These are phyloP conservation scores for Penaeus monodon DNA, from an alignment of 2,888 invertebrate genomes.

Conservation along the genomic window DNA sequence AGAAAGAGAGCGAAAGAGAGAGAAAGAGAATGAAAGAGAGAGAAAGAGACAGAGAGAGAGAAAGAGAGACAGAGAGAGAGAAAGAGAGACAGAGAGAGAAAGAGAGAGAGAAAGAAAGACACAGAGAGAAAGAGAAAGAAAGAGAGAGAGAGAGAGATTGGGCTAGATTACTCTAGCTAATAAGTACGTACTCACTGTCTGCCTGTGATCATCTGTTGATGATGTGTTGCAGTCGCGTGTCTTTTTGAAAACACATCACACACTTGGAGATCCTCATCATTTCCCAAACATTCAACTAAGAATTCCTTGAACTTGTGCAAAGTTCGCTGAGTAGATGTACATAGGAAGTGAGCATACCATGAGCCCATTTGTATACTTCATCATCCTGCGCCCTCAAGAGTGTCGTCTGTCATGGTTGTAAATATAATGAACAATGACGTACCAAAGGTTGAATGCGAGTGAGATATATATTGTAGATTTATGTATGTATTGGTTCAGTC, in stretches of 20 bases:
- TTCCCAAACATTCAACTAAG: slow-evolving; percentile 11
- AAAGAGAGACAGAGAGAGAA: neutral
- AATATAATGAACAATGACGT: slow-evolving; percentile 49
- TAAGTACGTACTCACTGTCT: slow-evolving; percentile 5
- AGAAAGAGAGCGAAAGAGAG: too few relatives aligned
- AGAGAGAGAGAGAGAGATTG: too few relatives aligned
- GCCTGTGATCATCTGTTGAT: slow-evolving; percentile 3
- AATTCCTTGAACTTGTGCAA: slow-evolving; percentile 8
- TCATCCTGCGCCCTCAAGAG: slow-evolving; percentile 39
- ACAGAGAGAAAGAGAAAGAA: too few relatives aligned
- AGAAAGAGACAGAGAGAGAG: too few relatives aligned
- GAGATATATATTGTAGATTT: slow-evolving; percentile 58
- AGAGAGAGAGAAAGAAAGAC: too few relatives aligned
- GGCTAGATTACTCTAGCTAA: neutral
- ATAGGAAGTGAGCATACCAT: slow-evolving; percentile 37
- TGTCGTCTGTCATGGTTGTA: slow-evolving; percentile 42
- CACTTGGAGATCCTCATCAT: slow-evolving; percentile 1
- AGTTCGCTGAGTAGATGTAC: slow-evolving; percentile 27
- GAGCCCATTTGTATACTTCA: slow-evolving; percentile 35
- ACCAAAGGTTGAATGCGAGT: slow-evolving; percentile 62
- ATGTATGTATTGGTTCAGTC: slow-evolving; percentile 54
- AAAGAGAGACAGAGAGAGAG: neutral
- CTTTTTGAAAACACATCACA: neutral
- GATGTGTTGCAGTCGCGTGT: slow-evolving; percentile 1
- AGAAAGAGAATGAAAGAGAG: neutral